phyloP scores from a whole-genome alignment of 2,113 vertebrate genomes.

The Nestor notabilis region DNA sequence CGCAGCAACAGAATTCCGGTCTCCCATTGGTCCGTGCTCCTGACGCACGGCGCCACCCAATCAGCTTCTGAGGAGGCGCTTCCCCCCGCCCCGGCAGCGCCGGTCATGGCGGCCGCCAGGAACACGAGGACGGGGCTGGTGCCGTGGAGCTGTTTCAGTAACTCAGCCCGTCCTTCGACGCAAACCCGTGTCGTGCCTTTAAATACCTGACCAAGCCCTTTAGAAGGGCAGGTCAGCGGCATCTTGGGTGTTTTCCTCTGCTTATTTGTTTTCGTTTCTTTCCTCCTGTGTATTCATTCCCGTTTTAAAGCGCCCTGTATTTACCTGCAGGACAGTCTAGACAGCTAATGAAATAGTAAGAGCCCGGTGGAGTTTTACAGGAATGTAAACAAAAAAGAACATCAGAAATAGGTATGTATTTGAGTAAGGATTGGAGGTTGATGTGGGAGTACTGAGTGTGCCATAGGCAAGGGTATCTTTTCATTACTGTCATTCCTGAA shows the following conservation, averaged over 20 bases:
- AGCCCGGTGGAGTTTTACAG: neutral
- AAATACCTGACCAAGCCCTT: neutral
- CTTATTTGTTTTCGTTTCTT: neutral
- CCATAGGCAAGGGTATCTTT: neutral
- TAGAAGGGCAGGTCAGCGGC: neutral
- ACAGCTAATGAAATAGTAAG: neutral
- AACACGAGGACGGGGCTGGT: neutral
- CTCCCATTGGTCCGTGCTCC: neutral
- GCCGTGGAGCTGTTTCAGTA: neutral
- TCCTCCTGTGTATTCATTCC: neutral
- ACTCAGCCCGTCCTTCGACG: neutral
- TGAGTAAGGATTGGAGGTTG: neutral
- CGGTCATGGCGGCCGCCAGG: neutral
- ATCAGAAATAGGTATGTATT: neutral
- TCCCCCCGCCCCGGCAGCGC: too few species aligned
- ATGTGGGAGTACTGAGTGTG: neutral
- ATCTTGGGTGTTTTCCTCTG: neutral
- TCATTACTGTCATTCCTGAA: neutral
- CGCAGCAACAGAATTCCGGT: rapidly evolving
- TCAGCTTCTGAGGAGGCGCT: rapidly evolving
- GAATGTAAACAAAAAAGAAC: neutral
- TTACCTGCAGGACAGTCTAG: slow-evolving; percentile 4
- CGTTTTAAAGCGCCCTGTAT: neutral
- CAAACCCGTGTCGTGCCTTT: neutral
- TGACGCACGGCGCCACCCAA: neutral